Base-by-base conservation (phyloP, 2,113 vertebrate genomes). In the Nibea coibor region DNA sequence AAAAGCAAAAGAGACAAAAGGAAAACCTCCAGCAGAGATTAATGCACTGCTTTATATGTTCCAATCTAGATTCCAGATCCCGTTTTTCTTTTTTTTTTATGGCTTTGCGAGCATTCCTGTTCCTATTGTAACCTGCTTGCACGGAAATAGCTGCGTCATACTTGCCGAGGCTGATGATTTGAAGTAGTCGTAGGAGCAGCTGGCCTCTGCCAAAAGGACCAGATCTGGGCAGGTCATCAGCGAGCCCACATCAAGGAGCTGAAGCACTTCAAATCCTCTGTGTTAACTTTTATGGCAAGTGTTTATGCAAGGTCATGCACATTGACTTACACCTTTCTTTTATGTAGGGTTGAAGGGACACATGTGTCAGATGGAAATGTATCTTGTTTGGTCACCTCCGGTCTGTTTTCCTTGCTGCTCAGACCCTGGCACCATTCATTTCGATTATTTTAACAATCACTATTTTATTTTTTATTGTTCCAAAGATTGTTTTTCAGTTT, bases 301-400 rank as follows among this genome's bases (percentile, higher is more conserved):
- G 93, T 95, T 94, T 95, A 95, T 92, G 88, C 88, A 86, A 85
- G 93, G 93, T 95, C 94, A 94, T 84, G 87, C 88, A 92, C 92
- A 93, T 87, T 68, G 89, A 87, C 90, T 94, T 92, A 85, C 91
- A 88, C 92, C 88, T 91, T 88, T 78, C 72, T 84, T 90, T 95
- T 84, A 89, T 83, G 92, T 72, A 51, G 83, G 81, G 85, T 66
- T 75, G 83, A 80, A 68, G 83, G 87, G 82, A 85, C 82, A 76
- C 79, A 84, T 89, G 84, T 92, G 89, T 93, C 80, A 57, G 72
- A 72, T 78, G 81, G 78, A 78, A 83, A 86, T 86, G 87, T 81
- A 77, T 85, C 87, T 83, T 73, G 53, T 82, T 86, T 83, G 68
- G 66, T 72, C 61, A 45, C 58, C 50, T 84, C 75, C 24, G 43